These are phyloP conservation scores for Amblyjoppa proteus DNA, from an alignment of 2,888 invertebrate genomes.

Conservation along the genomic window DNA sequence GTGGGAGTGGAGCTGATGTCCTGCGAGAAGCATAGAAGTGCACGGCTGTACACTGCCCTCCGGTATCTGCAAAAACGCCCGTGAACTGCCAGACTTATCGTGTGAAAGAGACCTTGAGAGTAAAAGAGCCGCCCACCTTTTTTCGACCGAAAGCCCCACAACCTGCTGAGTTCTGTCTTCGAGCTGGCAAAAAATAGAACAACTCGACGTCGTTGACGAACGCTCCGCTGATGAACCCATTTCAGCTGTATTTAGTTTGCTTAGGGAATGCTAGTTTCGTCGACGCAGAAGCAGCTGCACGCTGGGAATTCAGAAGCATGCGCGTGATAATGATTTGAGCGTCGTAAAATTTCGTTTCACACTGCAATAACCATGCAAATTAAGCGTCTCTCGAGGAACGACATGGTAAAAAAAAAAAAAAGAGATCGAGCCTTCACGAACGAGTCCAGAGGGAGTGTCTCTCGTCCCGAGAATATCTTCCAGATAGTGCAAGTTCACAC, in stretches of 20 bases:
- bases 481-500: constrained; percentile 21
- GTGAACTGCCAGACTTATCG: constrained; percentile 39
- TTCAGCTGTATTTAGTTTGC: neutral
- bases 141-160: neutral
- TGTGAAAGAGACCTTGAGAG: constrained; percentile 54
- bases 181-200: constrained; percentile 25
- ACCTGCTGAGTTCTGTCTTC: constrained; percentile 29
- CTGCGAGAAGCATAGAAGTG: constrained; percentile 53
- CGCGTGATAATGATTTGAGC: constrained; percentile 69
- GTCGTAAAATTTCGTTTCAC: constrained; percentile 73
- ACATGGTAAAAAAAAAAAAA: constrained; percentile 49
- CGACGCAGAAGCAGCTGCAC: constrained; percentile 52
- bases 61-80: constrained; percentile 9
- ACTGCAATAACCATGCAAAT: constrained; percentile 74
- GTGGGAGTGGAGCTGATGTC: constrained; percentile 70
- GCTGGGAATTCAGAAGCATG: constrained; percentile 54
- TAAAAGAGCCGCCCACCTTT: constrained; percentile 50
- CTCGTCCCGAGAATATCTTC: neutral
- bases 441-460: constrained; percentile 13
- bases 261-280: constrained; percentile 30
- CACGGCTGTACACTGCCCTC: constrained; percentile 9
- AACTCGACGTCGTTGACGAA: constrained; percentile 11
- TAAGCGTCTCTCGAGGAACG: constrained; percentile 42
- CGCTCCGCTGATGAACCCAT: constrained; percentile 12
- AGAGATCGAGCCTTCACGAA: constrained; percentile 39